Conservation (phyloP, 1,140 invertebrate species). For the Drosophila elegans region DNA sequence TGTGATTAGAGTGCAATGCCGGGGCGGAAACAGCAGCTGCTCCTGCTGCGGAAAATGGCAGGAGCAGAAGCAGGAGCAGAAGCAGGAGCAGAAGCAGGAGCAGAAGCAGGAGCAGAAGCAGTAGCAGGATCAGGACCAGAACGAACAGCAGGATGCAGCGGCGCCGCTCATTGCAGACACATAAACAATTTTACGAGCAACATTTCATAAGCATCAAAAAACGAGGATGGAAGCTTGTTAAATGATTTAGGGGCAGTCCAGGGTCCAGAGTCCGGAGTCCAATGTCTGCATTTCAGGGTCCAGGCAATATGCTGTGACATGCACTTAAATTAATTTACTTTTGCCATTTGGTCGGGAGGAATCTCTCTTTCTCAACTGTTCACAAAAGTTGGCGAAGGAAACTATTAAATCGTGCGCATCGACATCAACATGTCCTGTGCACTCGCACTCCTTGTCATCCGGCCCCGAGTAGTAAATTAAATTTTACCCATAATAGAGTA, state of each 20-base stretch:
- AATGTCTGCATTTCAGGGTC: neutral
- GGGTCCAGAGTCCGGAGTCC: constrained; percentile 1
- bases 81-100: neutral
- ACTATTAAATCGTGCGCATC: constrained; percentile 72
- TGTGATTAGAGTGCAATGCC: constrained; percentile 77
- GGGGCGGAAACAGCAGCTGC: constrained; percentile 37
- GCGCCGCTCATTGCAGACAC: constrained; percentile 32
- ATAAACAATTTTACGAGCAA: constrained; percentile 75
- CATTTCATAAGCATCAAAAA: constrained; percentile 50
- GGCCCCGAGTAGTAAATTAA: constrained; percentile 68
- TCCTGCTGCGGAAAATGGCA: constrained; percentile 7
- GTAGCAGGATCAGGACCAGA: constrained; percentile 6
- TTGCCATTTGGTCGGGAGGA: constrained; percentile 43
- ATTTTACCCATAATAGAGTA: constrained; percentile 76
- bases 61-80: neutral
- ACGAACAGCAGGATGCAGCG: constrained; percentile 1
- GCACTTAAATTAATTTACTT: constrained; percentile 81
- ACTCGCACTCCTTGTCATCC: constrained; percentile 17
- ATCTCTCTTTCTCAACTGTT: constrained; percentile 51
- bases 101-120: neutral
- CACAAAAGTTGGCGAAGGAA: constrained; percentile 43
- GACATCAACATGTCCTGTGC: constrained; percentile 45
- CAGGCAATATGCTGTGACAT: constrained; percentile 72
- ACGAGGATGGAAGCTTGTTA: constrained; percentile 66
- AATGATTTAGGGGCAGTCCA: constrained; percentile 61